Conservation (phyloP, 2,113 vertebrate species). For the Barnardius zonarius region DNA sequence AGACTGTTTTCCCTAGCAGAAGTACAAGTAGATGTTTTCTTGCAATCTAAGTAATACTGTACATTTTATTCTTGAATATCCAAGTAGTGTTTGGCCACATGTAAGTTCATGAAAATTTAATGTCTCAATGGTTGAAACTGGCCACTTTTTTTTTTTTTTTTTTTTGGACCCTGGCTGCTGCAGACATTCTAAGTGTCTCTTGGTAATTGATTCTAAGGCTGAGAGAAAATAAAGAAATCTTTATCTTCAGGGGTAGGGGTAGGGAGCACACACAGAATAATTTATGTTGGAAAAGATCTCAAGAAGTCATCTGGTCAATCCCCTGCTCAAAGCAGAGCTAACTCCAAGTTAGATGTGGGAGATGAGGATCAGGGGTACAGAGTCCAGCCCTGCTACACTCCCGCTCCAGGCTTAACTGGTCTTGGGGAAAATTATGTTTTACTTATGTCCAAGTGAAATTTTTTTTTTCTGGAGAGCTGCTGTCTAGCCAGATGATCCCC, state of each 20-base stretch:
- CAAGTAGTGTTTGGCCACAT: not conserved
- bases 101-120: not conserved
- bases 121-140: not conserved
- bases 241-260: not conserved
- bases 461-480: not conserved
- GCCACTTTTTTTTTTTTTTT: not conserved
- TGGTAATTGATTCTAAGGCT: not conserved
- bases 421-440: not conserved
- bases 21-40: not conserved
- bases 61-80: not conserved
- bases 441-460: not conserved
- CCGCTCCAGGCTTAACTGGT: not conserved
- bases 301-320: not conserved
- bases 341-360: not conserved
- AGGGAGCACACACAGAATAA: not conserved
- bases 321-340: not conserved
- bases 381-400: not conserved
- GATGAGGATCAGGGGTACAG: not conserved
- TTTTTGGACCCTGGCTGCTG: not conserved
- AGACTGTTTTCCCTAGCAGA: not conserved
- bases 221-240: not conserved
- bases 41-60: not conserved
- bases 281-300: not conserved
- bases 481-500: not conserved
- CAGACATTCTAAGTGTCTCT: not conserved